Evolutionary conservation across 2,797 vertebrate species (phyloP).

Genomic region (Enteromius unitaeniatus): DNA sequence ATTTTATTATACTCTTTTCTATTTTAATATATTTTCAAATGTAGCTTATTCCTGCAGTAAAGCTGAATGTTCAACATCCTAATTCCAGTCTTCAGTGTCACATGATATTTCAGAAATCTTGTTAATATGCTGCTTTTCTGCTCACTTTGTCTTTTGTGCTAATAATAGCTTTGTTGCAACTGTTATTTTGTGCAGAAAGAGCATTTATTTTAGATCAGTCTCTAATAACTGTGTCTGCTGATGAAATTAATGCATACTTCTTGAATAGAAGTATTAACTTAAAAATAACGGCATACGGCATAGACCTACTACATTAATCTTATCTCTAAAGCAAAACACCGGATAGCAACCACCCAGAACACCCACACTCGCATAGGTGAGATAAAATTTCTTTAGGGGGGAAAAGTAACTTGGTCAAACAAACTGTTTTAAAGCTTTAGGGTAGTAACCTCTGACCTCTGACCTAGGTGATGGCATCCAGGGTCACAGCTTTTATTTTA

Average conservation of each 20-base stretch:
- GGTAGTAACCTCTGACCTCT: background rate
- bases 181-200: background rate
- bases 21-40: background rate
- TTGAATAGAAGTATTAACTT: background rate
- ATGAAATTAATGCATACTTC: background rate
- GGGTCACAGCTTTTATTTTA: conserved; percentile 13
- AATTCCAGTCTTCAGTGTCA: background rate
- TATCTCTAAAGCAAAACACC: background rate
- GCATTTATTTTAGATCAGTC: background rate
- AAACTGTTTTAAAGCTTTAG: background rate
- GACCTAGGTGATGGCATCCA: background rate
- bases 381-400: background rate
- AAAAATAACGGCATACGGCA: no score
- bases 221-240: background rate
- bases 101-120: background rate
- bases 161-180: background rate
- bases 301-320: background rate
- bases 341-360: no score
- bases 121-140: background rate
- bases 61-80: background rate
- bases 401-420: background rate
- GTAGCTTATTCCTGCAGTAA: background rate
- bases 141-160: background rate
- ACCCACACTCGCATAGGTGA: background rate
- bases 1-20: background rate